phyloP scores from a whole-genome alignment of 1,140 invertebrate species.

The Drosophila pseudoobscura region DNA sequence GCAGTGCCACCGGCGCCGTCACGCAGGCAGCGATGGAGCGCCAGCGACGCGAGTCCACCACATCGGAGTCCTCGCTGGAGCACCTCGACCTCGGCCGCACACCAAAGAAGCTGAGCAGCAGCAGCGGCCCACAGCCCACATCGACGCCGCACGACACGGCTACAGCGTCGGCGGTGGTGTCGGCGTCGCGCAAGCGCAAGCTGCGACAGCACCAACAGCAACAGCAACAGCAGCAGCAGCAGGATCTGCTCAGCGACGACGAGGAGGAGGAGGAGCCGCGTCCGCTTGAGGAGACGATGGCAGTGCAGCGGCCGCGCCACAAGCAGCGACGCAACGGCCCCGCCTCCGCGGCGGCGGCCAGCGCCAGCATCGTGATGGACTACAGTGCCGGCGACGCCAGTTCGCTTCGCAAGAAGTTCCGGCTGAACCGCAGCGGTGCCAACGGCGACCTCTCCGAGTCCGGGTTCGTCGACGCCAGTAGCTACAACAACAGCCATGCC shows the following conservation, averaged over 20 bases:
- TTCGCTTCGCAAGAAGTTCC: slow-evolving; percentile 80
- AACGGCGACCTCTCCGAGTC: slow-evolving; percentile 61
- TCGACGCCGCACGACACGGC: slow-evolving; percentile 66
- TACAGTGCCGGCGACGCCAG: slow-evolving; percentile 67
- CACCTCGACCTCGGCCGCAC: slow-evolving; percentile 78
- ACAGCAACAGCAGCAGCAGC: slow-evolving; percentile 40
- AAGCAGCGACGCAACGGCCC: slow-evolving; percentile 65
- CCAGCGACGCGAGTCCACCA: slow-evolving; percentile 71
- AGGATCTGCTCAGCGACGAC: slow-evolving; percentile 40
- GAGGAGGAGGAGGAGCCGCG: slow-evolving; percentile 34
- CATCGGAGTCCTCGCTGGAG: slow-evolving; percentile 82
- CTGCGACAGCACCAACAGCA: slow-evolving; percentile 60
- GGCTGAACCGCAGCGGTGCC: slow-evolving; percentile 62
- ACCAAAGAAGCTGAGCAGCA: slow-evolving; percentile 75
- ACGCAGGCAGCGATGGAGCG: slow-evolving; percentile 60
- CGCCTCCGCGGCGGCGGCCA: slow-evolving; percentile 42
- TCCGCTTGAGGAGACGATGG: slow-evolving; percentile 4
- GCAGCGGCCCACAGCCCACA: slow-evolving; percentile 59
- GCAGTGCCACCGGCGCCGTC: slow-evolving; percentile 15
- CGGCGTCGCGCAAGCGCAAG: slow-evolving; percentile 59
- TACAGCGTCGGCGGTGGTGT: slow-evolving; percentile 3
- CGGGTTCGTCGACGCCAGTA: slow-evolving; percentile 75
- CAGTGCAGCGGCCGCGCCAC: slow-evolving; percentile 50
- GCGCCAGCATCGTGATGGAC: slow-evolving; percentile 69
- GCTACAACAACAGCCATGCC: slow-evolving; percentile 10